Evolutionary conservation across 2,888 invertebrate species (phyloP), one percentile per base, ranked within the genome.

Genomic region (Hypercompe scribonia): DNA sequence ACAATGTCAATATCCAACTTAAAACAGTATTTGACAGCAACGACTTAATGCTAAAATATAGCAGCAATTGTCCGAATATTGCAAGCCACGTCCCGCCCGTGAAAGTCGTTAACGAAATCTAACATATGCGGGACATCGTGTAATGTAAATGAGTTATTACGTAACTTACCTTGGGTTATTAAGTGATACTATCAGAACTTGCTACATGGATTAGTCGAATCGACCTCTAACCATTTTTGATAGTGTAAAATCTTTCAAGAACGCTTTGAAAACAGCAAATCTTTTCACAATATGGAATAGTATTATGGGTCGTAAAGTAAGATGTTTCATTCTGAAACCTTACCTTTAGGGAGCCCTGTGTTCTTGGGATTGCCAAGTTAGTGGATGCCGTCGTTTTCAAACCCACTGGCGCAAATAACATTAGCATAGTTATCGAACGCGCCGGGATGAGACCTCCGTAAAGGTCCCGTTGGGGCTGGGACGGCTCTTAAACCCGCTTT

Each of bases 341-440:
- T 89, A 90, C 90, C 90, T 89, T 87, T 80, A 83, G 87, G 86
- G 87, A 85, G 85, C 85, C 82, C 81, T 87, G 86, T 87, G 88
- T 90, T 89, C 86, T 86, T 87, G 83, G 87, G 90, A 91, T 90
- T 88, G 88, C 89, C 89, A 88, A 91, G 90, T 91, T 91, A 92
- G 92, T 92, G 88, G 91, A 91, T 90, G 89, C 90, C 90, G 91
- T 86, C 92, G 91, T 94, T 94, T 90, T 88, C 89, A 88, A 93
- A 92, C 93, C 94, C 93, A 93, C 92, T 92, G 94, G 92, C 93
- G 92, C 94, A 94, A 94, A 95, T 95, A 95, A 94, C 94, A 95
- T 95, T 95, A 95, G 95, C 95, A 95, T 95, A 95, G 94, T 95
- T 95, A 95, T 95, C 94, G 94, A 94, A 93, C 92, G 92, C 91